A percentile compares a stretch with the other conserved stretches of the same genome.
Conservation (phyloP, 1,140 invertebrate species). For the Nasonia giraulti region DNA sequence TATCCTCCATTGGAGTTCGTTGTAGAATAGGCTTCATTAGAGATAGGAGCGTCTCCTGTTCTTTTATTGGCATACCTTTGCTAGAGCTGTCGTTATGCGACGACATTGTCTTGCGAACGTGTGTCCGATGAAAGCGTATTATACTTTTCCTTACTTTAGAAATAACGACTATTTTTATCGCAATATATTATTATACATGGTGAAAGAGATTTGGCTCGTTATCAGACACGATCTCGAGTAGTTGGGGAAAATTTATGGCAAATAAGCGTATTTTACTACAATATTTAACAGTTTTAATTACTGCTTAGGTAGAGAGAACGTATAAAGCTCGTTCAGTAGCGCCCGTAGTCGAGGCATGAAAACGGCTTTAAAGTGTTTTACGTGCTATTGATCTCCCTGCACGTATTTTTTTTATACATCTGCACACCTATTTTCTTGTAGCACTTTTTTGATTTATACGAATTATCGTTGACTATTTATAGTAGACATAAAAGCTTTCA, state of each 20-base stretch:
- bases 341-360: conserved; percentile 25
- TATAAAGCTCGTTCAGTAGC: background rate
- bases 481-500: conserved; percentile 21
- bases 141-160: background rate
- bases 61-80: background rate
- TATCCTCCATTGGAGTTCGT: background rate
- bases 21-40: background rate
- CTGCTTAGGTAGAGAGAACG: conserved; percentile 22
- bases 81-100: no score
- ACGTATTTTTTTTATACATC: conserved; percentile 28
- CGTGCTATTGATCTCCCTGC: conserved; percentile 17
- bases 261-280: background rate
- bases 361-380: conserved; percentile 13
- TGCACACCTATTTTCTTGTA: conserved; percentile 30
- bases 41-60: background rate
- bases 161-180: conserved; percentile 38
- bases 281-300: conserved; percentile 8
- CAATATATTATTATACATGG: conserved; percentile 21
- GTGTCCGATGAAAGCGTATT: conserved; percentile 11
- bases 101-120: background rate
- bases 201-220: conserved; percentile 29
- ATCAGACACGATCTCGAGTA: conserved; percentile 15
- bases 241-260: background rate
- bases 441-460: background rate
- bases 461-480: background rate